Base-by-base conservation (phyloP, 2,113 vertebrate genomes). In the Lethenteron reissneri region DNA sequence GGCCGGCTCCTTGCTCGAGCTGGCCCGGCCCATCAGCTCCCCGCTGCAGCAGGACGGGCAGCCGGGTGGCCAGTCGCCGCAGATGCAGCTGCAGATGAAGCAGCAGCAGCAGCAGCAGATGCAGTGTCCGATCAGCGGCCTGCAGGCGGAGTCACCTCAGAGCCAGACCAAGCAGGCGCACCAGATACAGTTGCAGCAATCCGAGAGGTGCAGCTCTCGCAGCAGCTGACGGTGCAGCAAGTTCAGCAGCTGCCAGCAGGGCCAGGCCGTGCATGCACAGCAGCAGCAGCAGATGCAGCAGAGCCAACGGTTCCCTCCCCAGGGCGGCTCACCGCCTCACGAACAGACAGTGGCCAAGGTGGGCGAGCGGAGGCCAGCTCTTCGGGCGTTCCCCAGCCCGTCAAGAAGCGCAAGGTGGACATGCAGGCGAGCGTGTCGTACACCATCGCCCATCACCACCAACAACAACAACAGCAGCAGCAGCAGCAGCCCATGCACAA, bases 351-450 rank as follows among this genome's bases (percentile, higher is more conserved):
- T 25, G 9, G 64, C 64, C 64, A 68, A 68, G 8, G 64, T 11
- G 11, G 64, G 64, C n/a, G 94, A 95, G 70, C 82, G 88, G 41
- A 82, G 92, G 72, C 84, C 72, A 81, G 83, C 73, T 83, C 84
- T 1, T 83, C 88, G 10, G 86, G 85, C 7, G 92, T 99, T 70
- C 90, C 96, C 72, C 95, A 97, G 77, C 95, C 95, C 0, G 92
- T 90, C 76, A 99, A 99, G 83, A 99, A 99, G 73, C 92, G 92
- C 73, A 97, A 97, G 80, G 88, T 99, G 79, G 95, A 99, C 78
- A 87, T 95, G 78, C 95, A 92, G 73, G 84, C 95, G 71, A 84
- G 91, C 69, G 89, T 99, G 72, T 99, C 95, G 0, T 99, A 99
- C 56, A 85, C 92, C 71, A 87, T 95, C 77, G 88, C 90, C n/a